These are phyloP conservation scores for Apteryx owenii DNA, from an alignment of 2,113 vertebrate genomes.

Conservation along the genomic window DNA sequence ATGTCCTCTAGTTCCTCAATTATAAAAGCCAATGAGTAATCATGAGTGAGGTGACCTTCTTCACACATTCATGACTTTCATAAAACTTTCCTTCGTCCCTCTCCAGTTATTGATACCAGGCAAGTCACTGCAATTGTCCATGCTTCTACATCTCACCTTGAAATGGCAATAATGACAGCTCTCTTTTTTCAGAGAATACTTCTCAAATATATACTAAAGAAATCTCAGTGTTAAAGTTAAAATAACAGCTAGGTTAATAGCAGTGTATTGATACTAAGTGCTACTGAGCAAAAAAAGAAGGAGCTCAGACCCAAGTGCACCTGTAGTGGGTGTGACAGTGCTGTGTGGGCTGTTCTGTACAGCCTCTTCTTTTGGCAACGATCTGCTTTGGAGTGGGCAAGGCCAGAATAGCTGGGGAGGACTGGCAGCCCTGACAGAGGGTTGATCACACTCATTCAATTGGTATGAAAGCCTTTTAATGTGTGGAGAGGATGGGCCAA, in stretches of 20 bases:
- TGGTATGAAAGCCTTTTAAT: not conserved
- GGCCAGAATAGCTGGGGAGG: not conserved
- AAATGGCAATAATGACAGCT: not conserved
- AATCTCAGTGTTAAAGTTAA: not conserved
- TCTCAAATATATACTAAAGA: not conserved
- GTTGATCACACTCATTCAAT: not conserved
- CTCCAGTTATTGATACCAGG: not conserved
- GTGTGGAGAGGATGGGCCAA: not conserved
- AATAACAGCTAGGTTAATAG: not conserved
- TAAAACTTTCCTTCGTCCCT: not conserved
- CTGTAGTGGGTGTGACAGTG: too few relatives aligned
- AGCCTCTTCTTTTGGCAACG: not conserved
- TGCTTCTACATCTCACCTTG: not conserved
- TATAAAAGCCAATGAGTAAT: not conserved
- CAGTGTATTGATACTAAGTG: not conserved
- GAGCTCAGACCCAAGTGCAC: not conserved
- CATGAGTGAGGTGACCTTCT: not conserved
- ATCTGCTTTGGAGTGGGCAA: not conserved
- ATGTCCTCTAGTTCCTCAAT: not conserved
- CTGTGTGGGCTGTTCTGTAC: not conserved
- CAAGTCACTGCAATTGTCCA: not conserved
- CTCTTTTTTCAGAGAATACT: not conserved
- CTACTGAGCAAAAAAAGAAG: not conserved
- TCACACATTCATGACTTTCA: not conserved
- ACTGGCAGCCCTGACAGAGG: not conserved